Evolutionary conservation across 2,888 invertebrate species (phyloP).

Genomic region (Tiphia femorata): DNA sequence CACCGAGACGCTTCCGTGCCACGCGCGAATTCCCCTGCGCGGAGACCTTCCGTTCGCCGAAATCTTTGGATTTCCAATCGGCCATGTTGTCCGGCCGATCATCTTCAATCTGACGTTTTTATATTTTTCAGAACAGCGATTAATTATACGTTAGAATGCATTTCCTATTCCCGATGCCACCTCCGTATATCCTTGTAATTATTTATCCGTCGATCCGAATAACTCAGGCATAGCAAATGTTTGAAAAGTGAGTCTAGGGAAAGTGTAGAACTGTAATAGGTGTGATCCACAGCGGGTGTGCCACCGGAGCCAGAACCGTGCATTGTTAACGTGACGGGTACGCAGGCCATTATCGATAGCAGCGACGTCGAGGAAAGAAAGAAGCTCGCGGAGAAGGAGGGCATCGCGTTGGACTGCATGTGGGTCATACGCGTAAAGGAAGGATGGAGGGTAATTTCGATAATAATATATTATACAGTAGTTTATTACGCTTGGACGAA

Average conservation of each 20-base stretch:
- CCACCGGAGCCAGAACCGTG: slow-evolving; percentile 75
- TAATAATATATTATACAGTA: neutral
- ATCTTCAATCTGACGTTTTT: neutral
- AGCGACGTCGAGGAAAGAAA: slow-evolving; percentile 73
- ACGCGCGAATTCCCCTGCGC: no score
- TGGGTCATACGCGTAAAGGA: slow-evolving; percentile 78
- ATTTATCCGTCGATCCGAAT: neutral
- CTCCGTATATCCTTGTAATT: no score
- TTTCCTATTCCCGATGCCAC: no score
- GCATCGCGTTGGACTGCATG: slow-evolving; percentile 79
- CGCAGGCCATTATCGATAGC: slow-evolving; percentile 72
- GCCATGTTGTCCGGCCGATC: no score
- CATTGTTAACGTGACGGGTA: slow-evolving; percentile 70
- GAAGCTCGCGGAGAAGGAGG: slow-evolving; percentile 71
- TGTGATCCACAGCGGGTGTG: slow-evolving; percentile 62
- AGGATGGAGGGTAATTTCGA: slow-evolving; percentile 74
- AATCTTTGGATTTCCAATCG: no score
- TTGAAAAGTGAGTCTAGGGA: slow-evolving; percentile 6
- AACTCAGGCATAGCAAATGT: neutral
- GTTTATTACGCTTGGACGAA: neutral
- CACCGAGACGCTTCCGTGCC: no score
- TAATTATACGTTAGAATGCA: no score
- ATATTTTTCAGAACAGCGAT: no score
- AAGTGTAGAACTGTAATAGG: slow-evolving; percentile 47
- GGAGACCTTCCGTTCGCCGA: no score